phyloP scores from a whole-genome alignment of 2,113 vertebrate genomes.

The Heptranchias perlo region DNA sequence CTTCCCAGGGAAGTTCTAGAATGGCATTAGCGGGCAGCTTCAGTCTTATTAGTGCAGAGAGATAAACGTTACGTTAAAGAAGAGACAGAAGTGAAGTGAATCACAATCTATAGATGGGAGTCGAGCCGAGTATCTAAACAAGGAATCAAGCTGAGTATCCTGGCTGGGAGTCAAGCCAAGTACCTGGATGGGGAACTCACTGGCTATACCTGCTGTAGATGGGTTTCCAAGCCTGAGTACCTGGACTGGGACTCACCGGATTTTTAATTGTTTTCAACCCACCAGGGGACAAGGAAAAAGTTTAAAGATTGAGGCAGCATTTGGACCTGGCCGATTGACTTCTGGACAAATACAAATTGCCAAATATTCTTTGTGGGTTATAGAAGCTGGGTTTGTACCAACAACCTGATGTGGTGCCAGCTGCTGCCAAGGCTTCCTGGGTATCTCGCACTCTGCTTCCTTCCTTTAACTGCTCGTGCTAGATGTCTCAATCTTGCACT shows the following conservation, averaged over 20 bases:
- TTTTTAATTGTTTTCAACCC: neutral
- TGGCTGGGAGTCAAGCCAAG: neutral
- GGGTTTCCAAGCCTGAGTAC: neutral
- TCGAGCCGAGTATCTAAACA: neutral
- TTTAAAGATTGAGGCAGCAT: neutral
- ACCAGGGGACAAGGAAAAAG: neutral
- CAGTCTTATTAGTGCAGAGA: neutral
- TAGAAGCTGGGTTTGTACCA: neutral
- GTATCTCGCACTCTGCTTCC: neutral
- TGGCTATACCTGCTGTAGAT: no score
- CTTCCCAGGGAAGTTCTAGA: neutral
- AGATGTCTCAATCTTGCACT: conserved; percentile 1
- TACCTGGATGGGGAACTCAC: no score
- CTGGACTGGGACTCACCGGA: neutral
- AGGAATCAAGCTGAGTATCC: neutral
- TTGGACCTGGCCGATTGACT: neutral
- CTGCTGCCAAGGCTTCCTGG: neutral
- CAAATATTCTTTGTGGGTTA: neutral
- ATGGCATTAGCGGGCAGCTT: neutral
- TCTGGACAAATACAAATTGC: neutral
- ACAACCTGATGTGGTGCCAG: conserved; percentile 13
- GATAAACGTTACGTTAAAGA: neutral
- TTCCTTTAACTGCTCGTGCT: neutral
- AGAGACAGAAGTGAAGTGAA: neutral
- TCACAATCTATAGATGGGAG: neutral